Base-by-base conservation (phyloP, 2,797 vertebrate species). In the Threskiornis aethiopicus region DNA sequence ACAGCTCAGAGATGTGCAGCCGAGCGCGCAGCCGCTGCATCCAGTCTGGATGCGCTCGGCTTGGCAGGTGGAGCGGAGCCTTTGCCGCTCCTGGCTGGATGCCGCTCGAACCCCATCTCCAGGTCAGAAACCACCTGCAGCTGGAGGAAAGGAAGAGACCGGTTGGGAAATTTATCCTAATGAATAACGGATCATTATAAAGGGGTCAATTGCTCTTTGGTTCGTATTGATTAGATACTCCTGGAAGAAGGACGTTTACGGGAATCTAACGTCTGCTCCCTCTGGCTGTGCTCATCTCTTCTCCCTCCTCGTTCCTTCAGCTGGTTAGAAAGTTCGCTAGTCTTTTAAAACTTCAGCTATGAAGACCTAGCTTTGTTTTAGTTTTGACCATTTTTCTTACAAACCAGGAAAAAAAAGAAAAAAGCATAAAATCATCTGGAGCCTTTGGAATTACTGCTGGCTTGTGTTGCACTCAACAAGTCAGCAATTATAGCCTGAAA, bases 401-500 rank as follows among this genome's bases (percentile, higher is more conserved):
- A 64, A 46, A 31, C 20, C 17, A 9, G 13, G 0, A 10, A 26
- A 41, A 19, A 21, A 22, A 24, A 13, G 21, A 35, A 17, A 15
- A 37, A 28, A 7, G 5, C 16, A 65, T 35, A 79, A 86, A 90
- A 95, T 94, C 84, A 90, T 42, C 67, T 71, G 77, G 35, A 93
- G 49, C 70, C 62, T 95, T 90, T 83, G 77, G 89, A 90, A 93
- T 75, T 81, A 14, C 81, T 70, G 52, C 80, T 91, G 84, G 62
- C 66, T 84, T 79, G 61, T 29, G 64, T 42, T 88, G 70, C 83
- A 73, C 71, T 87, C 88, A 73, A 6, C 89, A 75, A 33, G 61
- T 72, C 93, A 85, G 84, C 89, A 92, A 88, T 70, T 90, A 83
- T 3, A 73, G 47, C 69, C 76, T 95, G 91, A 96, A 94, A 95